A percentile compares a stretch with the other conserved stretches of the same genome.
Evolutionary conservation across 2,888 invertebrate genomes (phyloP).

Genomic region (Macrostomum cliftonense): DNA sequence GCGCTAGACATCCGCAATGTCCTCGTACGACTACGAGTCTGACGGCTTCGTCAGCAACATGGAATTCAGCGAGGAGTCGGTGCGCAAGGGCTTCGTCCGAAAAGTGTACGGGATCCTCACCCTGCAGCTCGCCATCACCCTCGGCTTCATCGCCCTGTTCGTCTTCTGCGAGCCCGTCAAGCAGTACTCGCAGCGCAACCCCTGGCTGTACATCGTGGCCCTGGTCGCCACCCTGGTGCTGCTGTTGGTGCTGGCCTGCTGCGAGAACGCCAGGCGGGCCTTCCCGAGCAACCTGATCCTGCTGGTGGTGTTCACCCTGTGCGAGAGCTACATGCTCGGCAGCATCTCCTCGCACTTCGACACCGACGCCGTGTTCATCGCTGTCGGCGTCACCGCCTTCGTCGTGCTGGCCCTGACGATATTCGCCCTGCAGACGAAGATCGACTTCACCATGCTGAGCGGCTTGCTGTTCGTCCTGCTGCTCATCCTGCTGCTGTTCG

Average conservation of each 20-base stretch:
- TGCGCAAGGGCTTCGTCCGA: constrained; percentile 41
- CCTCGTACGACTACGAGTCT: too few relatives aligned
- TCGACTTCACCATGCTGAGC: constrained; percentile 44
- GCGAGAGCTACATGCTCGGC: constrained; percentile 52
- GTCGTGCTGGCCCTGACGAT: constrained; percentile 65
- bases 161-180: constrained; percentile 27
- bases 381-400: constrained; percentile 68
- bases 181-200: constrained; percentile 19
- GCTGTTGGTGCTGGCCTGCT: constrained; percentile 67
- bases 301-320: constrained; percentile 52
- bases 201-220: constrained; percentile 25
- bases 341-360: constrained; percentile 33
- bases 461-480: constrained; percentile 56
- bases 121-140: constrained; percentile 60
- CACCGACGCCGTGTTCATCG: constrained; percentile 55
- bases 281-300: constrained; percentile 72
- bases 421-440: constrained; percentile 59
- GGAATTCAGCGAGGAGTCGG: background rate
- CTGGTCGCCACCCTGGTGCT: constrained; percentile 50
- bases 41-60: too few relatives aligned
- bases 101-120: constrained; percentile 66
- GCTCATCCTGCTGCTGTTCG: constrained; percentile 58
- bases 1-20: too few relatives aligned
- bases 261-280: constrained; percentile 58
- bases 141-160: constrained; percentile 58